These are phyloP conservation scores for Eumerus sabulonum DNA, from an alignment of 2,888 invertebrate species.

Conservation along the genomic window DNA sequence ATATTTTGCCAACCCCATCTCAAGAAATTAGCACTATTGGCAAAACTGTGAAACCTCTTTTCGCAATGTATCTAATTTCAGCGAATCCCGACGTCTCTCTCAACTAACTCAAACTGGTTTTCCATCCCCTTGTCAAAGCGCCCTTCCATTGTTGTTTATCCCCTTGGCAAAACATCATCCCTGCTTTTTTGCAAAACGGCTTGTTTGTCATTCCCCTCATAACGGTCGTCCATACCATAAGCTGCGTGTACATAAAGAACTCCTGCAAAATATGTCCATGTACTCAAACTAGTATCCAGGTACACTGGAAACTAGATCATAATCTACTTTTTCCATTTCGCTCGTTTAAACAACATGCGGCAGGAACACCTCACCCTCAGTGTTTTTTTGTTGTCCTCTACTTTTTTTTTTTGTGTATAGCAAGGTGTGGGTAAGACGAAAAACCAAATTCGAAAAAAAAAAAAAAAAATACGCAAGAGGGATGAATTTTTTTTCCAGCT, in stretches of 20 bases:
- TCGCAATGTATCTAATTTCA: conserved; percentile 40
- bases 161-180: conserved; percentile 32
- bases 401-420: conserved; percentile 19
- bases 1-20: conserved; percentile 22
- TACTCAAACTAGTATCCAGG: conserved; percentile 11
- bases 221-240: neutral
- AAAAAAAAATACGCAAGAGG: conserved; percentile 49
- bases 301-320: conserved; percentile 39
- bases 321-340: conserved; percentile 35
- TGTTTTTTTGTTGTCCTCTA: neutral
- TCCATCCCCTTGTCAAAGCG: conserved; percentile 10
- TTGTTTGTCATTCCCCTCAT: conserved; percentile 36
- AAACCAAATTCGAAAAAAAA: neutral
- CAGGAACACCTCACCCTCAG: conserved; percentile 50
- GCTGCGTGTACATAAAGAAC: conserved; percentile 12
- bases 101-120: conserved; percentile 13
- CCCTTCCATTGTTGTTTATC: neutral
- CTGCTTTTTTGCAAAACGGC: conserved; percentile 33
- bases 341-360: conserved; percentile 44
- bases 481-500: conserved; percentile 24
- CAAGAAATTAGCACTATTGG: conserved; percentile 44
- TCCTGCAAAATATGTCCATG: conserved; percentile 32
- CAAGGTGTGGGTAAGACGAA: conserved; percentile 3
- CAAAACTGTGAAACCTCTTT: conserved; percentile 24
- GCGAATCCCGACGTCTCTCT: conserved; percentile 44